These are phyloP conservation scores for Amyelois transitella DNA, from an alignment of 1,140 invertebrate genomes.

Conservation along the genomic window DNA sequence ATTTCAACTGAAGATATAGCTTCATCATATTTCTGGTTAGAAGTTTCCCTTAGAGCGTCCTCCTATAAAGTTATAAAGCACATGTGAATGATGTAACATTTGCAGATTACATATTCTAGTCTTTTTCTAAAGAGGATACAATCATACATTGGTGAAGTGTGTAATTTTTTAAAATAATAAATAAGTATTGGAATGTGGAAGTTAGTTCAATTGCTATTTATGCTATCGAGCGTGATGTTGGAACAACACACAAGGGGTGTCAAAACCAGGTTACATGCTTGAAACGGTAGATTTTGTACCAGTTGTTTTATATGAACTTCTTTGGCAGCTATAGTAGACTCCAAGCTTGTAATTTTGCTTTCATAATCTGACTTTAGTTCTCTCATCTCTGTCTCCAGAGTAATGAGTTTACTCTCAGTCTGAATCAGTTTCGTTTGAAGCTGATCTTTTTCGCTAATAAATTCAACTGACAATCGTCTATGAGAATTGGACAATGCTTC, in stretches of 20 bases:
- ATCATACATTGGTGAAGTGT: no score
- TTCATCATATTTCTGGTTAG: conserved; percentile 72
- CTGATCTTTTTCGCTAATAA: conserved; percentile 64
- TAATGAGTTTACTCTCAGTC: conserved; percentile 76
- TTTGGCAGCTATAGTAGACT: conserved; percentile 76
- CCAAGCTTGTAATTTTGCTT: conserved; percentile 74
- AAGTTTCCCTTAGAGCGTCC: conserved; percentile 67
- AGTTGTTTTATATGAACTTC: conserved; percentile 76
- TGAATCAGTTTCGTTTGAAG: conserved; percentile 68
- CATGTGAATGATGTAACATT: no score
- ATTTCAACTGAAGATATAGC: conserved; percentile 72
- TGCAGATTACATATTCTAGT: no score
- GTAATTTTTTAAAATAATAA: background rate
- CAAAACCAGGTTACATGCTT: conserved; percentile 18
- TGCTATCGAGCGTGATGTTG: background rate
- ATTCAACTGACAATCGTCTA: conserved; percentile 60
- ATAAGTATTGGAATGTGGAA: background rate
- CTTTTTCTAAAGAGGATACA: no score
- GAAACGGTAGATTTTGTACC: conserved; percentile 50
- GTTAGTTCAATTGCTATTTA: background rate
- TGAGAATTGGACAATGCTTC: conserved; percentile 52
- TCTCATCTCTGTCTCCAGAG: conserved; percentile 76
- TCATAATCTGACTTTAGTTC: conserved; percentile 73
- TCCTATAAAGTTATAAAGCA: no score
- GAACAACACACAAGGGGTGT: background rate